Evolutionary conservation across 2,888 invertebrate species (phyloP).

Genomic region (Trachelus troglodyta): DNA sequence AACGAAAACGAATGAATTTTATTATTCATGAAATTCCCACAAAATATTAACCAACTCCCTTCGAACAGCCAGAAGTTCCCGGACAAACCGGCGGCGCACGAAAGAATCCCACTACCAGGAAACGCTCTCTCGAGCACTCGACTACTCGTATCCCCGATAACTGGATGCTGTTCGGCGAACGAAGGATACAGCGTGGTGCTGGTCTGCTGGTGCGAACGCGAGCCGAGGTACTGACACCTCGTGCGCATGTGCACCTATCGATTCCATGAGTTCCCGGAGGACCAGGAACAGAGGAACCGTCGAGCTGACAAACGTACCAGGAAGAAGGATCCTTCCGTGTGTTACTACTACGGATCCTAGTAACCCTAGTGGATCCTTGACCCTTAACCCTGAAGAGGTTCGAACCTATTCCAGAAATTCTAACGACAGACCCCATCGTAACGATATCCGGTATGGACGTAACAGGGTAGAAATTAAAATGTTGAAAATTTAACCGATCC

Average conservation of each 20-base stretch:
- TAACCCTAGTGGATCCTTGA: not conserved
- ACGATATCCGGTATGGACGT: not conserved
- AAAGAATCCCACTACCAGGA: not conserved
- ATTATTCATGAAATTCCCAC: not conserved
- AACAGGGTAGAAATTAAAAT: not conserved
- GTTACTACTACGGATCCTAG: not conserved
- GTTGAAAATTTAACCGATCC: not conserved
- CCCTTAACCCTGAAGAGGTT: not conserved
- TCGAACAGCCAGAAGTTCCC: not conserved
- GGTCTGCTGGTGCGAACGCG: constrained; percentile 17
- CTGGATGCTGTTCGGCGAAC: constrained; percentile 59
- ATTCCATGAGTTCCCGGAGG: constrained; percentile 52
- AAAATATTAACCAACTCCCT: not conserved
- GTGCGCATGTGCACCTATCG: constrained; percentile 64
- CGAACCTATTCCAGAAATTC: not conserved
- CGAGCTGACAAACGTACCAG: not conserved
- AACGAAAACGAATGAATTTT: not conserved
- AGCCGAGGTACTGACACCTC: not conserved
- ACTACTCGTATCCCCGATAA: constrained; percentile 34
- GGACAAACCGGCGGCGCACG: not conserved
- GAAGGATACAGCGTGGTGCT: constrained; percentile 62
- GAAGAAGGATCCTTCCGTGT: not conserved
- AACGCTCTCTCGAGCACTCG: not conserved
- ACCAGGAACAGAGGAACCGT: constrained; percentile 40
- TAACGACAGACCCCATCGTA: no score